These are phyloP conservation scores for Dastarcus helophoroides DNA, from an alignment of 2,888 invertebrate species.

Conservation along the genomic window DNA sequence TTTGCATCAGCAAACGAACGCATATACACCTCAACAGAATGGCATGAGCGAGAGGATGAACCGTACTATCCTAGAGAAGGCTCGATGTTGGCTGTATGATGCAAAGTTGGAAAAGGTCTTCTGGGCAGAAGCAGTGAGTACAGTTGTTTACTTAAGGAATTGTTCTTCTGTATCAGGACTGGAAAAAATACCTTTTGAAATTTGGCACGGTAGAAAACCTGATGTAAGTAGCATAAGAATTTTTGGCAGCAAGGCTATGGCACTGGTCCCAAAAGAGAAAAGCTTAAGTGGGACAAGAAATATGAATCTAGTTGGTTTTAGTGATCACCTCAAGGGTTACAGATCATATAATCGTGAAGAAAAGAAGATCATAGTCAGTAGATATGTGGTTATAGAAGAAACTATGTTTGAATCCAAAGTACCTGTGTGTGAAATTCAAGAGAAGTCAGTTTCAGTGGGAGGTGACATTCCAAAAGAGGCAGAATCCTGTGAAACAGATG, in stretches of 20 bases:
- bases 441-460: slow-evolving; percentile 12
- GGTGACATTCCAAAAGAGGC: slow-evolving; percentile 5
- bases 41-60: slow-evolving; percentile 5
- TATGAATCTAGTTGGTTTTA: background rate
- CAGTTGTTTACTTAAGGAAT: slow-evolving; percentile 14
- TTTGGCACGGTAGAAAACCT: slow-evolving; percentile 15
- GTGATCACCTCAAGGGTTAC: background rate
- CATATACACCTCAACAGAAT: slow-evolving; percentile 7
- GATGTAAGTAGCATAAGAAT: slow-evolving; percentile 13
- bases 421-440: no score
- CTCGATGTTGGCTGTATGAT: slow-evolving; percentile 6
- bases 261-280: slow-evolving; percentile 15
- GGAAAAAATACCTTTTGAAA: slow-evolving; percentile 15
- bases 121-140: slow-evolving; percentile 23
- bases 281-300: no score
- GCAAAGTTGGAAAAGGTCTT: slow-evolving; percentile 14
- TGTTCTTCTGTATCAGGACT: slow-evolving; percentile 13
- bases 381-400: slow-evolving; percentile 1
- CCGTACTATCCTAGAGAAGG: slow-evolving; percentile 6
- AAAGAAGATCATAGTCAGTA: background rate
- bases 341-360: background rate
- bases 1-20: background rate
- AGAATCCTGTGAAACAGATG: slow-evolving; percentile 1
- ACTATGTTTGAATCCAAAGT: background rate
- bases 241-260: slow-evolving; percentile 15